Conservation (phyloP, 1,140 invertebrate genomes). For the Ostrea denselamellosa region DNA sequence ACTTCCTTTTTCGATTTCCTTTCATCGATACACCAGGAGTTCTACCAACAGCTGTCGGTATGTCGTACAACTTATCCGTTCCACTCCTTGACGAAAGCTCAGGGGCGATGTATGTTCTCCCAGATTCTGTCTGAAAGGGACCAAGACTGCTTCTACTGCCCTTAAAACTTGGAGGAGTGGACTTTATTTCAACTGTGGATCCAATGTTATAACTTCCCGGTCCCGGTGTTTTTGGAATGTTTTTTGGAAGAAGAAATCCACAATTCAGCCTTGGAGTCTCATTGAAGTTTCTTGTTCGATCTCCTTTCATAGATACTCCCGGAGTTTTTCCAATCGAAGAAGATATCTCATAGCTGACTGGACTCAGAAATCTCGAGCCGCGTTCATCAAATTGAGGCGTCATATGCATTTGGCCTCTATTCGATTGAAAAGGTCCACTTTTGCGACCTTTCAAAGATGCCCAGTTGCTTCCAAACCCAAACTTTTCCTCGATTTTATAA, state of each 20-base stretch:
- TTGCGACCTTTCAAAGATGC: slow-evolving; percentile 40
- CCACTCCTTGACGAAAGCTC: slow-evolving; percentile 21
- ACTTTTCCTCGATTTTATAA: slow-evolving; percentile 42
- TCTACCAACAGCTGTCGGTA: slow-evolving; percentile 29
- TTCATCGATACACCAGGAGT: slow-evolving; percentile 46
- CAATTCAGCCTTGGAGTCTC: slow-evolving; percentile 54
- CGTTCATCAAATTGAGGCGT: slow-evolving; percentile 1
- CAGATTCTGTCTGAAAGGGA: slow-evolving; percentile 39
- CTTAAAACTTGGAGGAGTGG: slow-evolving; percentile 37
- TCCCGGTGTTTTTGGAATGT: slow-evolving; percentile 56
- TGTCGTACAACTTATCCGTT: slow-evolving; percentile 42
- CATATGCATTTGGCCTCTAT: neutral
- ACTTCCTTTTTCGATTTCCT: slow-evolving; percentile 41
- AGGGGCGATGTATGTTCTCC: slow-evolving; percentile 36
- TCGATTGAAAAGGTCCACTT: slow-evolving; percentile 42
- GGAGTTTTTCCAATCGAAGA: neutral
- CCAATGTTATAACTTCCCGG: slow-evolving; percentile 59
- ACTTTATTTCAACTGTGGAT: neutral
- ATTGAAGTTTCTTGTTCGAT: slow-evolving; percentile 39
- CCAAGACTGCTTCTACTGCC: slow-evolving; percentile 42
- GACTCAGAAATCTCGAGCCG: neutral
- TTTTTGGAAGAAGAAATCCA: slow-evolving; percentile 60
- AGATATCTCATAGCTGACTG: neutral
- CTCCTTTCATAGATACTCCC: slow-evolving; percentile 50
- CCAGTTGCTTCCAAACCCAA: neutral